A percentile compares a stretch with the other conserved stretches of the same genome.
Evolutionary conservation across 2,888 invertebrate genomes (phyloP).

Genomic region (Dexiosoma caninum): DNA sequence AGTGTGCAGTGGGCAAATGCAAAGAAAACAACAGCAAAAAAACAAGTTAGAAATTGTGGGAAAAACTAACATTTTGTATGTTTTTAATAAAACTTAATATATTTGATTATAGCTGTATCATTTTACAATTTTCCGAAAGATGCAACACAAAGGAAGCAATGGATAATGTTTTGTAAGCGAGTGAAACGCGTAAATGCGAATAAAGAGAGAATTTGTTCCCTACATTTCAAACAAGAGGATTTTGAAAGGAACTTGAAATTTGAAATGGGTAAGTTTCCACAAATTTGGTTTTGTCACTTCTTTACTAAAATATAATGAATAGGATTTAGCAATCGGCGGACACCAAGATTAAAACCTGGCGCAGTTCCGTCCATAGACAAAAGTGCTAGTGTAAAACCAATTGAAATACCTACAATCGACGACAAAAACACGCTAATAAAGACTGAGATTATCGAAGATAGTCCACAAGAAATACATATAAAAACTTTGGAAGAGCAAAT

Average conservation of each 20-base stretch:
- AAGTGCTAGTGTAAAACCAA: background rate
- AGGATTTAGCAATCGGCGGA: conserved; percentile 28
- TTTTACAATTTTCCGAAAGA: conserved; percentile 24
- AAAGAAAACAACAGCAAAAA: conserved; percentile 10
- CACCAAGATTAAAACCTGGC: background rate
- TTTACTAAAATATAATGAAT: conserved; percentile 2
- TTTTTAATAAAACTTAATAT: conserved; percentile 8
- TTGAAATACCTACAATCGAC: background rate
- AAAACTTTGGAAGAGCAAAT: conserved; percentile 14
- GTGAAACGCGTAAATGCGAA: background rate
- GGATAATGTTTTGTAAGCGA: conserved; percentile 3
- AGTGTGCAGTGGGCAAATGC: conserved; percentile 3
- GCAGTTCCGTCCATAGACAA: background rate
- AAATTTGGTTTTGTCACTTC: conserved; percentile 5
- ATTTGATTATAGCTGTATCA: background rate
- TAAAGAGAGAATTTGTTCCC: background rate
- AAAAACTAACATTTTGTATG: background rate
- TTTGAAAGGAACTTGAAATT: conserved; percentile 27
- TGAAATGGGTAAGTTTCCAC: conserved; percentile 22
- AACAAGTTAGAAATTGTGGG: background rate
- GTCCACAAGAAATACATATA: background rate
- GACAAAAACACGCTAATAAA: background rate
- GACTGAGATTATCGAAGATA: background rate
- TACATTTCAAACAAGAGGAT: conserved; percentile 37
- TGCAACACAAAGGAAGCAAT: conserved; percentile 1